These are phyloP conservation scores for Callocephalon fimbriatum DNA, from an alignment of 2,113 vertebrate species.

Conservation along the genomic window DNA sequence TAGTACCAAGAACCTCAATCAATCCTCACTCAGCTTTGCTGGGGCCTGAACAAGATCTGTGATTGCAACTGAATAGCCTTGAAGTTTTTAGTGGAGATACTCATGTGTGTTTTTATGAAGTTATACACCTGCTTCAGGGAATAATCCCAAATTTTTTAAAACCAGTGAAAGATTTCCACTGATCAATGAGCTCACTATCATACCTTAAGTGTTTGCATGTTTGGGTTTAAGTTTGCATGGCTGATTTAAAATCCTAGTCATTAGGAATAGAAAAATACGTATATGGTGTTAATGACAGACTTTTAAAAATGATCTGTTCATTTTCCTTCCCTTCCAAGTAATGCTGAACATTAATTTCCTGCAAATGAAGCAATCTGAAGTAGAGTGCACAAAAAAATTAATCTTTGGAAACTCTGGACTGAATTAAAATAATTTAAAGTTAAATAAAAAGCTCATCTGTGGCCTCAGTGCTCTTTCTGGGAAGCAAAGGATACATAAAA, in stretches of 20 bases:
- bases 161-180: not conserved
- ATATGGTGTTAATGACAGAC: not conserved
- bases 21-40: not conserved
- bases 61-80: not conserved
- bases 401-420: constrained; percentile 44
- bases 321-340: constrained; percentile 43
- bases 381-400: constrained; percentile 32
- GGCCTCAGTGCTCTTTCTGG: not conserved
- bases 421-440: constrained; percentile 41
- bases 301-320: not conserved
- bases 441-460: constrained; percentile 55
- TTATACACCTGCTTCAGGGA: not conserved
- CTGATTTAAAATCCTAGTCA: not conserved
- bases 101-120: not conserved
- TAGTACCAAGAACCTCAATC: not conserved
- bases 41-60: not conserved
- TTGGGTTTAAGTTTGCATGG: not conserved
- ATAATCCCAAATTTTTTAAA: not conserved
- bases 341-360: constrained; percentile 31
- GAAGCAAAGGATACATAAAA: constrained; percentile 18
- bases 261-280: not conserved
- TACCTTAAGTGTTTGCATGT: not conserved
- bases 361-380: constrained; percentile 33
- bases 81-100: not conserved
- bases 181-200: not conserved